Base-by-base conservation (phyloP, 2,888 invertebrate genomes). In the Morinoia aosen region DNA sequence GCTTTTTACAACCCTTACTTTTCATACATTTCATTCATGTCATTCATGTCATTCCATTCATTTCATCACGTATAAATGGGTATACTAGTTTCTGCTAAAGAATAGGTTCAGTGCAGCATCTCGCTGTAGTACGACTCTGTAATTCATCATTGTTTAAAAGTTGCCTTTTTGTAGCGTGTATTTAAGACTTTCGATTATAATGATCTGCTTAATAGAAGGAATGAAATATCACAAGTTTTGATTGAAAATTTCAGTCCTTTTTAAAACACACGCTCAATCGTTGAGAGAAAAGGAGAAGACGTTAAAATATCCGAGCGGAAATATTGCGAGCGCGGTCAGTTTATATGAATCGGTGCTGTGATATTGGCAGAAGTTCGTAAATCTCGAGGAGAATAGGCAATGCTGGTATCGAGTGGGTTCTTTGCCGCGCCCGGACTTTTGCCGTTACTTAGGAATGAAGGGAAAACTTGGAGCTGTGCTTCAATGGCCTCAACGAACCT, bases 291-390 rank as follows among this genome's bases (percentile, higher is more conserved):
- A 76, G 33, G 8, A 76, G 25, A 76, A 76, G 2, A 33, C 7
- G 19, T 19, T 14, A 33, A 33, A 7, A 19, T 33, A 19, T 19
- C 25, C 76, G 33, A 76, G 76, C 25, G 33, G 25, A 76, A 76
- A 76, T 0, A 33, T 76, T 90, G 90, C 19, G 19, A 48, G 90
- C 19, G 90, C 40, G 39, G 40, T 40, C 90, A 19, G 8, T 90
- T 39, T 90, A 19, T 40, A 90, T 90, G 90, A 39, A 90, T 39
- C 16, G 14, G 90, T 48, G 90, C 90, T 40, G 48, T 40, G 90
- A 48, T 90, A 90, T 90, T 90, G 90, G 90, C 90, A 90, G 90
- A 48, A 90, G 90, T 90, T 90, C 90, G 90, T 90, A 90, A 90
- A 90, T 90, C 90, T 90, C 19, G 90, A 90, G 39, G 90, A 90